Evolutionary conservation across 2,113 vertebrate genomes (phyloP).

Genomic region (Zootoca vivipara): DNA sequence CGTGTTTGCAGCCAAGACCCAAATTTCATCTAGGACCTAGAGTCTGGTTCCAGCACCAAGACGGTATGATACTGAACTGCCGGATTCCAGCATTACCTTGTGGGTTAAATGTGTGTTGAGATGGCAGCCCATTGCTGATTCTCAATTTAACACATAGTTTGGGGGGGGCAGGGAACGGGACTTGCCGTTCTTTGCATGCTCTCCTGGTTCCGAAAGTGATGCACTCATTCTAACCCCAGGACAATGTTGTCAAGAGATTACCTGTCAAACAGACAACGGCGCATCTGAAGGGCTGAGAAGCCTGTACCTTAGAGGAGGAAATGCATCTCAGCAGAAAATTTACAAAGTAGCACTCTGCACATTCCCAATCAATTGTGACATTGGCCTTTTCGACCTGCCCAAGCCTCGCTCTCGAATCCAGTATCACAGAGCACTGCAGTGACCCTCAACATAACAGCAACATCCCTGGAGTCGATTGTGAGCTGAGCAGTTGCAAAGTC

Average conservation of each 20-base stretch:
- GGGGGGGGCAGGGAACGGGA: no score
- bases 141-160: neutral
- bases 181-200: neutral
- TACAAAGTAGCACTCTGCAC: no score
- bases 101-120: neutral
- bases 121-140: neutral
- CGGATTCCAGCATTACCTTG: neutral
- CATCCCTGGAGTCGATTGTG: no score
- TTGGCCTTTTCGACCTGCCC: neutral
- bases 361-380: neutral
- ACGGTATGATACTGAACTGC: neutral
- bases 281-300: neutral
- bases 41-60: no score
- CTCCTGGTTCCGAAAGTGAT: neutral
- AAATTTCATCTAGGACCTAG: neutral
- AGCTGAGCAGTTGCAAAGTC: no score
- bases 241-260: neutral
- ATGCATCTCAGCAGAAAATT: neutral
- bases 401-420: neutral
- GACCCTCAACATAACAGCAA: neutral
- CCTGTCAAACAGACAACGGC: neutral
- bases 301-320: neutral
- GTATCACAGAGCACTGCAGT: neutral
- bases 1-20: neutral
- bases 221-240: no score